phyloP scores from a whole-genome alignment of 1,140 invertebrate species.

The Acromyrmex echinatior region DNA sequence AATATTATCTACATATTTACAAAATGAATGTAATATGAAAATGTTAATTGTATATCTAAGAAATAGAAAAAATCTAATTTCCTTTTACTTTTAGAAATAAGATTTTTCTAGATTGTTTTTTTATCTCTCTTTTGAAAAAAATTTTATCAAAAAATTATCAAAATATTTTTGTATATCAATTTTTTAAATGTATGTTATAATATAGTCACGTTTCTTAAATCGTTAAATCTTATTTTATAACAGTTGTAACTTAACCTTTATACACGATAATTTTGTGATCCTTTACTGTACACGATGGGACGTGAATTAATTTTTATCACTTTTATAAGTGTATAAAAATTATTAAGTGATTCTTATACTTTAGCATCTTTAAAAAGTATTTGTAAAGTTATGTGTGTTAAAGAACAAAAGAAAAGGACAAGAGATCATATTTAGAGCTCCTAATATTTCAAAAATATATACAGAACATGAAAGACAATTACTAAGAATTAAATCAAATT shows the following conservation, averaged over 20 bases:
- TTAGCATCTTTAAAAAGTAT: too few relatives aligned
- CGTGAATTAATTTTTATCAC: too few relatives aligned
- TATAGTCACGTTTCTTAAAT: not conserved
- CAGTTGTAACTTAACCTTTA: too few relatives aligned
- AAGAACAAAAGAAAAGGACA: too few relatives aligned
- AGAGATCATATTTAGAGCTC: too few relatives aligned
- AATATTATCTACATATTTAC: conserved; percentile 8
- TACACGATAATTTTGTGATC: too few relatives aligned
- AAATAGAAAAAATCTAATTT: conserved; percentile 2
- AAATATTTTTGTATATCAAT: not conserved
- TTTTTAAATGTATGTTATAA: not conserved
- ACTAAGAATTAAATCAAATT: not conserved
- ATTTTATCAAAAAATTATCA: not conserved
- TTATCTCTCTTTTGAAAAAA: not conserved
- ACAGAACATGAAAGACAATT: too few relatives aligned
- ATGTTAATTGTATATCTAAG: not conserved
- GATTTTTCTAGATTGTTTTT: not conserved
- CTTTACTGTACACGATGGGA: too few relatives aligned
- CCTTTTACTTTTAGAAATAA: conserved; percentile 6
- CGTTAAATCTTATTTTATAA: not conserved
- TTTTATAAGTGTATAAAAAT: too few relatives aligned
- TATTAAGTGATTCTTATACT: too few relatives aligned
- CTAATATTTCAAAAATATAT: too few relatives aligned
- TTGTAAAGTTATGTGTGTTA: too few relatives aligned
- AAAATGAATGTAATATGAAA: conserved; percentile 14